Conservation (phyloP, 2,888 invertebrate species). For the Idaea aversata region DNA sequence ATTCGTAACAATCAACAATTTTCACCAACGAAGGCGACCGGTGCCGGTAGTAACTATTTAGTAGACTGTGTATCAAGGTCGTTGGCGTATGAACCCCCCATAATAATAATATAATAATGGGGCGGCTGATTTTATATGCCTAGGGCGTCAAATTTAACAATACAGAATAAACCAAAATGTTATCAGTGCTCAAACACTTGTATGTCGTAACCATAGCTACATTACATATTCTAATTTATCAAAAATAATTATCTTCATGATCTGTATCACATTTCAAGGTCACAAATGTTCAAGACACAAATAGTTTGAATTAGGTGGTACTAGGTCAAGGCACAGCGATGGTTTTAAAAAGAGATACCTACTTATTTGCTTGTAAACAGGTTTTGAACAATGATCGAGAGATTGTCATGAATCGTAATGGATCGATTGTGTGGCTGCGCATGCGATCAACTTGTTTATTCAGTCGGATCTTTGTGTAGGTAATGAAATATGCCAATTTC, state of each 20-base stretch:
- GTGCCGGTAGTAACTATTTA: too few species aligned
- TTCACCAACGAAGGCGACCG: too few species aligned
- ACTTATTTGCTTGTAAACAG: slow-evolving; percentile 45
- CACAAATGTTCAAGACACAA: neutral
- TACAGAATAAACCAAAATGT: neutral
- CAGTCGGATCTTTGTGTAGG: neutral
- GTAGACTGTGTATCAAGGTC: too few species aligned
- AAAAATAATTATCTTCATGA: neutral
- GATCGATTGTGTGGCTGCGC: neutral
- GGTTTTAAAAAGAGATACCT: slow-evolving; percentile 49
- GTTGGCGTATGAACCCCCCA: too few species aligned
- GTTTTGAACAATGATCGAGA: slow-evolving; percentile 27
- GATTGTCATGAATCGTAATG: slow-evolving; percentile 14
- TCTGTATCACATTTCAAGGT: neutral
- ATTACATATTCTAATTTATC: neutral
- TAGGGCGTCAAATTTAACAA: too few species aligned
- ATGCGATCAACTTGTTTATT: neutral
- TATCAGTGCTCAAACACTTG: neutral
- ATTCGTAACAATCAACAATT: too few species aligned
- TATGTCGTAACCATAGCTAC: neutral
- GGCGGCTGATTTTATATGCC: too few species aligned
- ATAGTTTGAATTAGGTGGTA: slow-evolving; percentile 17
- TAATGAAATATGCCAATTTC: neutral
- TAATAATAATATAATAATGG: too few species aligned
- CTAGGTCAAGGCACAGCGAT: slow-evolving; percentile 52